Evolutionary conservation across 2,888 invertebrate genomes (phyloP), one percentile per base, ranked within the genome.

Genomic region (Xanthostigma xanthostigma): DNA sequence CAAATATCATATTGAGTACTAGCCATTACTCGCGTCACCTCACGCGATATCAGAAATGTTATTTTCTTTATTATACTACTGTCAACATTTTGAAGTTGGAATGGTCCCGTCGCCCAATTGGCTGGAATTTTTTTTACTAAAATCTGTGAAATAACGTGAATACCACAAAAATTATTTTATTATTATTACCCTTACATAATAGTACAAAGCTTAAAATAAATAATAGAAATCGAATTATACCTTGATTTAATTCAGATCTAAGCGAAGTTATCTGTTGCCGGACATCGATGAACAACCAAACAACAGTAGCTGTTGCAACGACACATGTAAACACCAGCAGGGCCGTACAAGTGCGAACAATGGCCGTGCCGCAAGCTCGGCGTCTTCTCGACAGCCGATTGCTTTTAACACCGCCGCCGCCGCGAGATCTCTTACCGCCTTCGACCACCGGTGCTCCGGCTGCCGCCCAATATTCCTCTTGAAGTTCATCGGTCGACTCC

Each of bases 211-310:
- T 27, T 6, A 27, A 27, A 27, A 6, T 27, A 27, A 27, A 27
- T 27, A 27, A 27, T 6, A 27, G 27, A 27, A 27, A 27, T 27
- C 27, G 5, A 27, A 27, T 27, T 27, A 27, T 68, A 80, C 80
- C 80, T 79, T 76, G 73, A 58, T 80, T 78, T 66, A 80, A 72
- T 61, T 80, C 78, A 51, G 71, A 72, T 54, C 79, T 70, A 27
- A 81, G 71, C 38, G 75, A 75, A 39, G 75, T 75, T 50, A 79
- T 76, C 62, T 81, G 80, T 56, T 78, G 72, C 58, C 79, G 71
- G 46, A 80, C 77, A 59, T 80, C 80, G 49, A 79, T 76, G 64
- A 80, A 79, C 46, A 80, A 71, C 79, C 80, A 80, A 51, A 80
- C 70, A 51, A 80, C 74, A 36, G 78, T 77, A 37, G 78, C 75